Evolutionary conservation across 2,113 vertebrate species (phyloP).

Genomic region (Corythaixoides concolor): DNA sequence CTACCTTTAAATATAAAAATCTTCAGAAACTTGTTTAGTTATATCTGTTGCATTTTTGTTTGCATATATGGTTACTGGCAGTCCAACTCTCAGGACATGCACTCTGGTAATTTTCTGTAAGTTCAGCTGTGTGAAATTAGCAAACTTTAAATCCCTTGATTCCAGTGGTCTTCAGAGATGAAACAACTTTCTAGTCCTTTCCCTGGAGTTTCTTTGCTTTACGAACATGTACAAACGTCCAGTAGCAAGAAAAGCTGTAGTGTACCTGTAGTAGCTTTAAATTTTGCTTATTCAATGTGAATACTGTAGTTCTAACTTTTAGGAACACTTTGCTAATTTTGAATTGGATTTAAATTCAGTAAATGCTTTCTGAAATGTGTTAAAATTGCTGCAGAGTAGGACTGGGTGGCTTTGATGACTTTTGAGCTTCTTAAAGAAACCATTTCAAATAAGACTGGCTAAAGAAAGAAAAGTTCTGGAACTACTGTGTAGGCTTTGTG

Average conservation of each 20-base stretch:
- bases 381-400: not conserved
- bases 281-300: not conserved
- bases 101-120: not conserved
- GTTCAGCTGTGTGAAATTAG: not conserved
- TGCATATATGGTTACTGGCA: not conserved
- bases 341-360: not conserved
- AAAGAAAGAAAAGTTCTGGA: not conserved
- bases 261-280: not conserved
- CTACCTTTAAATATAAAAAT: not conserved
- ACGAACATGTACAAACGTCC: not conserved
- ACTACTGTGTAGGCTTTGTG: not conserved
- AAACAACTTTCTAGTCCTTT: not conserved
- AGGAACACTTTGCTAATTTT: not conserved
- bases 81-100: not conserved
- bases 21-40: not conserved
- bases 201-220: not conserved
- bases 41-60: not conserved
- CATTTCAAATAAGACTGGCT: not conserved
- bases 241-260: not conserved
- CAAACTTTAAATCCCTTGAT: not conserved
- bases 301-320: not conserved
- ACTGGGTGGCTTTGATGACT: not conserved
- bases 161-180: not conserved
- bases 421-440: not conserved
- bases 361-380: not conserved